Evolutionary conservation across 2,797 vertebrate species (phyloP).

Genomic region (Forpus xanthops): DNA sequence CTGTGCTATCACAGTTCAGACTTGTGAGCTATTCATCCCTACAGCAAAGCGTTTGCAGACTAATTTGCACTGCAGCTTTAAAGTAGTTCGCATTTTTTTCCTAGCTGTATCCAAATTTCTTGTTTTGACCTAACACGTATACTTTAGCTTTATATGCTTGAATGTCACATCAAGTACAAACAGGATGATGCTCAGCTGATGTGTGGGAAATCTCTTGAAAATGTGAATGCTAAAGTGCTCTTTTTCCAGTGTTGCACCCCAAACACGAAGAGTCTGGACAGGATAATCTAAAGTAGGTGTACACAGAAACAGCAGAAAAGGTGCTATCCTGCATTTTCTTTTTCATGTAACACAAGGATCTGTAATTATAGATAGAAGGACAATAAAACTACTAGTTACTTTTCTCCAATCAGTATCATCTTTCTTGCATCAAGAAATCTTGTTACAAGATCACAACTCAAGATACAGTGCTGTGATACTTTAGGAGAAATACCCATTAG

Average conservation of each 20-base stretch:
- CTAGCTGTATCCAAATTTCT: background rate
- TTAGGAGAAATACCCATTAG: background rate
- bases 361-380: background rate
- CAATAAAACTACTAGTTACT: background rate
- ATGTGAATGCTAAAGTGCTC: background rate
- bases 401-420: background rate
- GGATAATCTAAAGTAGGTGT: background rate
- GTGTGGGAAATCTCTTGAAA: background rate
- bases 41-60: background rate
- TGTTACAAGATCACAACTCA: background rate
- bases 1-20: background rate
- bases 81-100: background rate
- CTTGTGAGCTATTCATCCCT: background rate
- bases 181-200: background rate
- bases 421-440: background rate
- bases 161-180: background rate
- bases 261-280: background rate
- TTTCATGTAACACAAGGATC: rapidly evolving
- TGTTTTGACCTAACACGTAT: rapidly evolving
- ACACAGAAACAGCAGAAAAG: background rate
- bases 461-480: background rate
- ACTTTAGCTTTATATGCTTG: background rate
- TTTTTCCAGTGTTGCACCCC: background rate
- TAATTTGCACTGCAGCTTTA: background rate
- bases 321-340: background rate